Conservation (phyloP, 2,888 invertebrate species). For the Catocala nupta region DNA sequence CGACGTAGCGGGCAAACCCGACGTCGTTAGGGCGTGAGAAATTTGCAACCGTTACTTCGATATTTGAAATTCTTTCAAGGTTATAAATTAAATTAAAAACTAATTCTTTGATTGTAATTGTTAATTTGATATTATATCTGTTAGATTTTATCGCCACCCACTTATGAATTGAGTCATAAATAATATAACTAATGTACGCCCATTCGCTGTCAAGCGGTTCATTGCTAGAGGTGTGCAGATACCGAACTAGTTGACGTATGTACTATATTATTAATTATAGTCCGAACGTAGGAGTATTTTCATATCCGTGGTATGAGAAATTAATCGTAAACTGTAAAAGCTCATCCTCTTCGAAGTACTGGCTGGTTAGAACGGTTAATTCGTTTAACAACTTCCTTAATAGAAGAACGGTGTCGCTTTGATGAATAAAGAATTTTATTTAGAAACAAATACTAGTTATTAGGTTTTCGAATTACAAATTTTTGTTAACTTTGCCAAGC, state of each 20-base stretch:
- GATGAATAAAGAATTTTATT: no score
- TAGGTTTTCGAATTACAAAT: no score
- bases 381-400: conserved; percentile 17
- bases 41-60: conserved; percentile 6
- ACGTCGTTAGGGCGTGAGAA: conserved; percentile 12
- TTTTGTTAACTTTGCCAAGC: no score
- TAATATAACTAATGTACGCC: conserved; percentile 65
- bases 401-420: not conserved
- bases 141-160: conserved; percentile 48
- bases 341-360: conserved; percentile 22
- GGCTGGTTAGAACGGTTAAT: conserved; percentile 22
- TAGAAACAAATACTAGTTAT: no score
- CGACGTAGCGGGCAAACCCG: not conserved
- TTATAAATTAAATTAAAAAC: conserved; percentile 10
- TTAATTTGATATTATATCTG: conserved; percentile 37
- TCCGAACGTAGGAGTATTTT: conserved; percentile 57
- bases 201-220: conserved; percentile 73
- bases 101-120: conserved; percentile 9
- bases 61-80: not conserved
- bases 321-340: conserved; percentile 51
- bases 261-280: conserved; percentile 65
- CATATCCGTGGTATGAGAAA: conserved; percentile 59
- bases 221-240: conserved; percentile 66
- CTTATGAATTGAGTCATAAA: conserved; percentile 44
- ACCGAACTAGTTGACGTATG: conserved; percentile 67